These are phyloP conservation scores for Drosophila tristis DNA, from an alignment of 1,140 invertebrate species.

Conservation along the genomic window DNA sequence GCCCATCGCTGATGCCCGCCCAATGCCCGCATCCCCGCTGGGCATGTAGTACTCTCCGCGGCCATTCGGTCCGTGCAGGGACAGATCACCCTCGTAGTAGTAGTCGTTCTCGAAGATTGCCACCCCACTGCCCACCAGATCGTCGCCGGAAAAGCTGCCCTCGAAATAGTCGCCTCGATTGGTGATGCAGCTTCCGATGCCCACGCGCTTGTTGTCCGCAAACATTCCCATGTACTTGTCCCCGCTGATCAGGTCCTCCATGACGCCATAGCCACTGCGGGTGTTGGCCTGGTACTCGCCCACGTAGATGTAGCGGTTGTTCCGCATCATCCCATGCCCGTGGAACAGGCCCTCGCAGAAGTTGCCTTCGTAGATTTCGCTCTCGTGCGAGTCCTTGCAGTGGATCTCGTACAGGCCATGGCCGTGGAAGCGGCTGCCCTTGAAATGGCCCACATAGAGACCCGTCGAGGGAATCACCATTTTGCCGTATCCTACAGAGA, in stretches of 20 bases:
- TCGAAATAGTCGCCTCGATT: slow-evolving; percentile 96
- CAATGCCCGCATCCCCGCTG: slow-evolving; percentile 80
- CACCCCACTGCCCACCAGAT: slow-evolving; percentile 92
- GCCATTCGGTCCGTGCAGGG: slow-evolving; percentile 86
- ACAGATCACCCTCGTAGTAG: slow-evolving; percentile 95
- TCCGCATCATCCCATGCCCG: slow-evolving; percentile 92
- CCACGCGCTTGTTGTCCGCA: slow-evolving; percentile 92
- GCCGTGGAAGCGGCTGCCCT: slow-evolving; percentile 92
- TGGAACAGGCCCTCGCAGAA: slow-evolving; percentile 93
- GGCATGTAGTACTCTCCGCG: slow-evolving; percentile 92
- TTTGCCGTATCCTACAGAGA: slow-evolving; percentile 72
- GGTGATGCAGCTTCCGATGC: slow-evolving; percentile 93
- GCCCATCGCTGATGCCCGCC: slow-evolving; percentile 2
- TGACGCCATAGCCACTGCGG: slow-evolving; percentile 93
- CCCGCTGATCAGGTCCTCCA: slow-evolving; percentile 93
- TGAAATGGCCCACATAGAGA: slow-evolving; percentile 93
- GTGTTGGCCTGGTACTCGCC: slow-evolving; percentile 92
- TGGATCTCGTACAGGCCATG: slow-evolving; percentile 88
- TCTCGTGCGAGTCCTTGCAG: slow-evolving; percentile 89
- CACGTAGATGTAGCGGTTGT: slow-evolving; percentile 93
- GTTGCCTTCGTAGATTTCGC: slow-evolving; percentile 92
- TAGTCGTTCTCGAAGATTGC: slow-evolving; percentile 95
- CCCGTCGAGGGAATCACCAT: slow-evolving; percentile 85
- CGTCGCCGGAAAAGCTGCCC: slow-evolving; percentile 91
- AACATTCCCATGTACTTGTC: slow-evolving; percentile 96